phyloP scores from a whole-genome alignment of 2,797 vertebrate genomes.

The Galagoides demidoff region DNA sequence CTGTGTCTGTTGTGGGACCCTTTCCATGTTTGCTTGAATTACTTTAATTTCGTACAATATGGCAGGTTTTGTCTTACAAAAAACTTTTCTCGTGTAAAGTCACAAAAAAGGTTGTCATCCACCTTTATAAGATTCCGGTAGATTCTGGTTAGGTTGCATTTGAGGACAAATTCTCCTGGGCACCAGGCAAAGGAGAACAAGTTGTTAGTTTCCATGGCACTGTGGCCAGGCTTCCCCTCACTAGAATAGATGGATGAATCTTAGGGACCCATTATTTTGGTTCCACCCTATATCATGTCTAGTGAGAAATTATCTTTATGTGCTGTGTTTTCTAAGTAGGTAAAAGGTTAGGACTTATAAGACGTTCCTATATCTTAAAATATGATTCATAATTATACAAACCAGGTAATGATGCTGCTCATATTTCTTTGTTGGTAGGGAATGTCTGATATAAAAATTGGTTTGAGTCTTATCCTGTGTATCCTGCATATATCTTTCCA shows the following conservation, averaged over 20 bases:
- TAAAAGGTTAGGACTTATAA: background rate
- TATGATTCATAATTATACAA: background rate
- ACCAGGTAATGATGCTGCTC: background rate
- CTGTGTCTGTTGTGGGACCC: background rate
- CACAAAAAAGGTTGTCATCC: background rate
- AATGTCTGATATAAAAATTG: background rate
- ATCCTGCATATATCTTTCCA: background rate
- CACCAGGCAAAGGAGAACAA: background rate
- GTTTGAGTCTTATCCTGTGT: background rate
- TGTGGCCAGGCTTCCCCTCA: background rate
- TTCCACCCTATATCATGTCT: background rate
- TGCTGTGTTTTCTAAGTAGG: background rate
- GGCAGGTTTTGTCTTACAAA: background rate
- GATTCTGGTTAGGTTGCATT: background rate
- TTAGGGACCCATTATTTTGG: background rate
- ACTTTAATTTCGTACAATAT: constrained; percentile 10
- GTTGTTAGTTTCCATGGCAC: background rate
- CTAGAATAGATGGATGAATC: background rate
- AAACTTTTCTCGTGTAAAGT: background rate
- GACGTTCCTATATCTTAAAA: background rate
- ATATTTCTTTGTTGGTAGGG: background rate
- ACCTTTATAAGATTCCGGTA: background rate
- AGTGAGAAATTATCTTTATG: background rate
- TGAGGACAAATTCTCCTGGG: background rate
- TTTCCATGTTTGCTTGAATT: constrained; percentile 11